Percentiles rank a stretch among this genome's conserved stretches.
These are phyloP conservation scores for Motacilla tschutschensis DNA, from an alignment of 2,113 vertebrate species.

Conservation along the genomic window DNA sequence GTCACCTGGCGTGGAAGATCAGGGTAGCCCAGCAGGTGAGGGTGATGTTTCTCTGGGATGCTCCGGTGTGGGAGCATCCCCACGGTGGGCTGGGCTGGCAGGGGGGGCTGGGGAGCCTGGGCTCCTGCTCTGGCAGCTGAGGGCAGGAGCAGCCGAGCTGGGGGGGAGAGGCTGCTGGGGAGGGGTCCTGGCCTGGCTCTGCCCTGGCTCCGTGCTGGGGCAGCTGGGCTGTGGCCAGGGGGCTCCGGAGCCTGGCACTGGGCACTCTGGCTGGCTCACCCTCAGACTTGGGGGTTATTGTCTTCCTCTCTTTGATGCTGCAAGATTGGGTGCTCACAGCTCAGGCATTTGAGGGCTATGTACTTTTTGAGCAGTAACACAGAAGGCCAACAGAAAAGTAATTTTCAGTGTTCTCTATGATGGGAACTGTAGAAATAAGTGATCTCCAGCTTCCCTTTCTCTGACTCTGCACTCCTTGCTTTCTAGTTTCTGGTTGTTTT, in stretches of 20 bases:
- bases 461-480: background rate
- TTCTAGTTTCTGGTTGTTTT: background rate
- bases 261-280: background rate
- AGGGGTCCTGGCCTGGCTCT: background rate
- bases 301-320: background rate
- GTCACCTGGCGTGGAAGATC: background rate
- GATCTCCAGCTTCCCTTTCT: background rate
- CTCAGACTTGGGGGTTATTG: background rate
- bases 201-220: accelerated
- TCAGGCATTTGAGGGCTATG: background rate
- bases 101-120: background rate
- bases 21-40: accelerated
- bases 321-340: accelerated
- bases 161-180: background rate
- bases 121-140: background rate
- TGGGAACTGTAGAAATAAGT: background rate
- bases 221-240: background rate
- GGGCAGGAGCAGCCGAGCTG: background rate
- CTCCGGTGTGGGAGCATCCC: background rate
- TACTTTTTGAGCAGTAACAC: accelerated
- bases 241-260: background rate
- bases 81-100: background rate
- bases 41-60: background rate
- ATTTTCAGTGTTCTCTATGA: background rate
- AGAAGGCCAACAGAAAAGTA: accelerated